phyloP scores from a whole-genome alignment of 2,113 vertebrate genomes.

The Passer domesticus region DNA sequence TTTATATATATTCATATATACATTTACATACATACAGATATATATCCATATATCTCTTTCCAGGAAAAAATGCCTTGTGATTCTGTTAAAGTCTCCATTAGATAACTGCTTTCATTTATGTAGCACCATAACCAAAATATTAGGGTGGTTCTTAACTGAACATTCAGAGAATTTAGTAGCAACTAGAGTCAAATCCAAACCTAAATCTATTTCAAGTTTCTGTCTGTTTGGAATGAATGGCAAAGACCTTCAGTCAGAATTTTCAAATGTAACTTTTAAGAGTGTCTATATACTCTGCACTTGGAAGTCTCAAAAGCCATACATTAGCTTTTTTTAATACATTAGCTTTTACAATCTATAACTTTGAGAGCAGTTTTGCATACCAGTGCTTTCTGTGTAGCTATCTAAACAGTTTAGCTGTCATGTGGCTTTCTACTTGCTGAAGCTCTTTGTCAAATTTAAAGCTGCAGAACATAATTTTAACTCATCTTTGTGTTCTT shows the following conservation, averaged over 20 bases:
- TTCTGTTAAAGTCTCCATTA: not conserved
- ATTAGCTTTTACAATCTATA: not conserved
- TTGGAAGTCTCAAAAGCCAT: not conserved
- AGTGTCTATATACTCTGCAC: not conserved
- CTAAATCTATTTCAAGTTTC: not conserved
- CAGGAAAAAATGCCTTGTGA: not conserved
- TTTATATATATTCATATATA: not conserved
- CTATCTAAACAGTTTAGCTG: not conserved
- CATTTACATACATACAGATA: not conserved
- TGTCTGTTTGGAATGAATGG: not conserved
- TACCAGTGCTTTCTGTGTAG: not conserved
- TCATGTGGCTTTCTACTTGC: not conserved
- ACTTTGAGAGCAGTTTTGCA: not conserved
- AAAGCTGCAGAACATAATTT: not conserved
- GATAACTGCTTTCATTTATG: not conserved
- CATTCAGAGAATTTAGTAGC: not conserved
- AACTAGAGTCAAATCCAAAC: not conserved
- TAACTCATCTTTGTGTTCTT: not conserved
- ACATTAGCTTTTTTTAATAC: not conserved
- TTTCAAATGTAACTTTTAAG: not conserved
- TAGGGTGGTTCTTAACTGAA: not conserved
- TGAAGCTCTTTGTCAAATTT: not conserved
- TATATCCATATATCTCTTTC: not conserved
- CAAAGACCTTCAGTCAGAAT: not conserved
- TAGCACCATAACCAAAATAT: not conserved